Percentiles rank a stretch among this genome's conserved stretches.
These are phyloP conservation scores for Chromis chromis DNA, from an alignment of 2,797 vertebrate species.

Conservation along the genomic window DNA sequence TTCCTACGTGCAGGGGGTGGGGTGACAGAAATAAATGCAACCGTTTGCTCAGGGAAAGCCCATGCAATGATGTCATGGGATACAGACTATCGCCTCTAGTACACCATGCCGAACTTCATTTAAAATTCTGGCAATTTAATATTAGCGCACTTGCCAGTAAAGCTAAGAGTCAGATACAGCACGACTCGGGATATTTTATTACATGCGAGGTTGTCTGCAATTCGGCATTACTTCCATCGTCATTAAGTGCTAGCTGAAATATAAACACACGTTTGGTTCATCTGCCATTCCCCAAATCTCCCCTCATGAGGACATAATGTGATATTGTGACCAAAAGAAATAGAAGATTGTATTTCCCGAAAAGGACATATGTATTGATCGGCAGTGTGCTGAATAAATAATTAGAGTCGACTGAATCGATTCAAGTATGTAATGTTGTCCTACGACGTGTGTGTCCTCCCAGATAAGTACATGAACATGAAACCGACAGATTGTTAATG, in stretches of 20 bases:
- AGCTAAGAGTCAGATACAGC: accelerated
- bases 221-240: slow-evolving; percentile 15
- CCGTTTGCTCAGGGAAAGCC: slow-evolving; percentile 65
- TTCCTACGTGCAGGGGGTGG: slow-evolving; percentile 25
- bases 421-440: not conserved
- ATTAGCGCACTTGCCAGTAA: not conserved
- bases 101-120: slow-evolving; percentile 40
- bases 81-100: slow-evolving; percentile 20
- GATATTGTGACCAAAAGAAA: not conserved
- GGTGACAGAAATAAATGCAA: slow-evolving; percentile 50
- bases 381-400: not conserved
- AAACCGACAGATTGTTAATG: slow-evolving; percentile 28
- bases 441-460: not conserved
- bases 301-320: not conserved
- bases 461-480: not conserved
- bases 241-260: not conserved
- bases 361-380: not conserved
- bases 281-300: not conserved
- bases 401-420: accelerated
- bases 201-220: not conserved
- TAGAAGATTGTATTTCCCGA: not conserved
- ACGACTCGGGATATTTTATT: not conserved
- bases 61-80: slow-evolving; percentile 75
- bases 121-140: slow-evolving; percentile 27
- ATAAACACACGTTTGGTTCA: slow-evolving; percentile 1